Conservation (phyloP, 2,888 invertebrate species). For the Malacosoma neustria region DNA sequence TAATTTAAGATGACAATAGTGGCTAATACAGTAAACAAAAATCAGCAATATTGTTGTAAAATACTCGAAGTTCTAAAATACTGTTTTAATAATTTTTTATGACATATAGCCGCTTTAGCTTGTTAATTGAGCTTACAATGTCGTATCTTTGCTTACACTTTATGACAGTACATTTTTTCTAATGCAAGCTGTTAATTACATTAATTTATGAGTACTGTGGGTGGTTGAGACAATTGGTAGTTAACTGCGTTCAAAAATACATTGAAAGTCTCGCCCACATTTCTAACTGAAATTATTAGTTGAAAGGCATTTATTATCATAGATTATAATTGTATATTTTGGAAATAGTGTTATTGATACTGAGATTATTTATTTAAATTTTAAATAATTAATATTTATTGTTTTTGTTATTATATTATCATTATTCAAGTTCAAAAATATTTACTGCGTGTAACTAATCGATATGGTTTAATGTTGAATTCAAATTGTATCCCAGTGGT, state of each 20-base stretch:
- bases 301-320: background rate
- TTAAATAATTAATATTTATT: too few species aligned
- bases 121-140: background rate
- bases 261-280: conserved; percentile 14
- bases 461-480: too few species aligned
- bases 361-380: background rate
- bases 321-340: background rate
- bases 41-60: too few species aligned
- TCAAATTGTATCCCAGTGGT: too few species aligned
- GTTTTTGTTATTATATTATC: too few species aligned
- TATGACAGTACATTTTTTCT: conserved; percentile 7
- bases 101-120: background rate
- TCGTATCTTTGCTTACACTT: conserved; percentile 12
- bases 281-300: conserved; percentile 1
- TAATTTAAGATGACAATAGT: too few species aligned
- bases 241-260: conserved; percentile 30
- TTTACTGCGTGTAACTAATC: too few species aligned
- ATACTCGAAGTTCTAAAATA: too few species aligned
- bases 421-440: too few species aligned
- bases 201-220: conserved; percentile 56
- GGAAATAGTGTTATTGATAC: background rate
- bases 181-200: conserved; percentile 34
- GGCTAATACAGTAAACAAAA: too few species aligned
- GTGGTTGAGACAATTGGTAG: conserved; percentile 48
- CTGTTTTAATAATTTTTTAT: too few species aligned